Conservation (phyloP, 37 sponge, comb jelly and placozoan species). For the Dysidea cf. avara region DNA sequence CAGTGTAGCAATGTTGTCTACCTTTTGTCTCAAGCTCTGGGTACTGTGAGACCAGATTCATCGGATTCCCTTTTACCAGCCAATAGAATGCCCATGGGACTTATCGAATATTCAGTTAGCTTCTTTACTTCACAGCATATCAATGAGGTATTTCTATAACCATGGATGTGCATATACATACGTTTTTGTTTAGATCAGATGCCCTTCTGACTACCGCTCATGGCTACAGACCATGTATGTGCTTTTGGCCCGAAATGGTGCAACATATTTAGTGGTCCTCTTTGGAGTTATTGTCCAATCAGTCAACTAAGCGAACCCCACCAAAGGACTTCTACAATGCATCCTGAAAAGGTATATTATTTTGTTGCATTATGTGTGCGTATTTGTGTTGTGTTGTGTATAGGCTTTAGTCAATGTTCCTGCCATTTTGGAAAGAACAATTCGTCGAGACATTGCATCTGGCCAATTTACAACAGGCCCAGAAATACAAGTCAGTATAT, state of each 20-base stretch:
- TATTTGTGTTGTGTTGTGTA: not conserved
- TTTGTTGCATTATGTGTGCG: too few relatives aligned
- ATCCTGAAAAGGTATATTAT: not conserved
- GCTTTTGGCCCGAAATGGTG: not conserved
- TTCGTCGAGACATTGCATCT: conserved; percentile 26
- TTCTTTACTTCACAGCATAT: conserved; percentile 17
- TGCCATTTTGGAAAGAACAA: conserved; percentile 21
- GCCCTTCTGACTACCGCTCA: conserved; percentile 34
- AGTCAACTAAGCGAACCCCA: too few relatives aligned
- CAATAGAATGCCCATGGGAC: conserved; percentile 33
- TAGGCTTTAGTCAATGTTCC: conserved; percentile 34
- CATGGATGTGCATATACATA: not conserved
- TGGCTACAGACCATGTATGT: conserved; percentile 43
- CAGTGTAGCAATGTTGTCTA: conserved; percentile 17
- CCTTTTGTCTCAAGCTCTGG: conserved; percentile 17
- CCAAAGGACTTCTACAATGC: too few relatives aligned
- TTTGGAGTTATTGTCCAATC: conserved; percentile 8
- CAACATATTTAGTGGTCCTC: conserved; percentile 18
- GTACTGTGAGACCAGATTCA: conserved; percentile 23
- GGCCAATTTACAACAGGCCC: conserved; percentile 9
- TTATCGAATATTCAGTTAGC: conserved; percentile 33
- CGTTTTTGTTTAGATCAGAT: not conserved
- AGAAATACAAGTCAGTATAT: conserved; percentile 12
- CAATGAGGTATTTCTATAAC: conserved; percentile 13
- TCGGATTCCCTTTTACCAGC: conserved; percentile 25